Conservation (phyloP, 2,797 vertebrate genomes). For the Luscinia megarhynchos region DNA sequence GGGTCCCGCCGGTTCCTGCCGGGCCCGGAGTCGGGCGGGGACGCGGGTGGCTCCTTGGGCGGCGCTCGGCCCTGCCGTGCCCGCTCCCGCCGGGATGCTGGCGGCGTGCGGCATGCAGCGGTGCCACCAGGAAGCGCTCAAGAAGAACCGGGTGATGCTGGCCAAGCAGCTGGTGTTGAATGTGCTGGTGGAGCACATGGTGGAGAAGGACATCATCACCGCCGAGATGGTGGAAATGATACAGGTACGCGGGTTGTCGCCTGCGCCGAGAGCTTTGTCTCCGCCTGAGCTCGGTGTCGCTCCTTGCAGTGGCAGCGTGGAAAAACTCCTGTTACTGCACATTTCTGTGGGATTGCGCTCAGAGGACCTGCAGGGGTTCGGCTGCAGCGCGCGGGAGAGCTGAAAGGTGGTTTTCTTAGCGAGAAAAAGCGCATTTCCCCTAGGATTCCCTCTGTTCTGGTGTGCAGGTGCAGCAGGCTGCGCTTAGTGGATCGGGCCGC, state of each 20-base stretch:
- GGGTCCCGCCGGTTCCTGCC: accelerated
- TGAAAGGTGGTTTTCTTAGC: not conserved
- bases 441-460: accelerated
- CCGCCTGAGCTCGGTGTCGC: accelerated
- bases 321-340: accelerated
- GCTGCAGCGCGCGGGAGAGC: not conserved
- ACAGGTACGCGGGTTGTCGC: slow-evolving; percentile 49
- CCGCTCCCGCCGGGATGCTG: slow-evolving; percentile 31
- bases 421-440: not conserved
- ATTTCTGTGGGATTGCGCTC: accelerated
- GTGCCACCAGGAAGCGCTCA: slow-evolving; percentile 78
- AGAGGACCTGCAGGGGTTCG: accelerated
- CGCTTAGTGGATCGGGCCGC: accelerated
- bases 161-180: slow-evolving; percentile 76
- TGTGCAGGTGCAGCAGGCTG: not conserved
- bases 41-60: accelerated
- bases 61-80: not conserved
- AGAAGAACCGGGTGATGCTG: slow-evolving; percentile 76
- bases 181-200: slow-evolving; percentile 77
- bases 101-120: slow-evolving; percentile 76
- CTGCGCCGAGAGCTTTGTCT: accelerated
- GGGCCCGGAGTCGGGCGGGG: accelerated
- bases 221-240: slow-evolving; percentile 78
- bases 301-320: not conserved
- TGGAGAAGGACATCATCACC: slow-evolving; percentile 78